Evolutionary conservation across 2,888 invertebrate species (phyloP), one percentile per base, ranked within the genome.

Genomic region (Caenorhabditis panamensis): DNA sequence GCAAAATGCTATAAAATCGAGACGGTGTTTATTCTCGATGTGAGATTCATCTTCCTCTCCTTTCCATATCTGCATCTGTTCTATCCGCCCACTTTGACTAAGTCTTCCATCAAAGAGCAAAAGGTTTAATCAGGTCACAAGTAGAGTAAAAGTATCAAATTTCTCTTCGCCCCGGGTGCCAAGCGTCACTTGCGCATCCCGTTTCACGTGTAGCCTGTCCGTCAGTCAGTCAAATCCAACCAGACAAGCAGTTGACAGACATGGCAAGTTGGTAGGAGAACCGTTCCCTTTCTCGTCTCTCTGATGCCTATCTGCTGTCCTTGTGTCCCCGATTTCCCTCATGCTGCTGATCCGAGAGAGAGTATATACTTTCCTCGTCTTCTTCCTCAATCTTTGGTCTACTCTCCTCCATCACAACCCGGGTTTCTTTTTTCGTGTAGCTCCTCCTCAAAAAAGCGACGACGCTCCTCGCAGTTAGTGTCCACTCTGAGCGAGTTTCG

Each of bases 401-500:
- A 26, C n/a, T n/a, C n/a, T n/a, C n/a, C 59, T 66, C 73, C 41
- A 22, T 49, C 59, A 59, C 44, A 59, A 58, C 54, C 63, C 41
- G n/a, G n/a, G 63, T 72, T 59, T 58, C 56, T 51, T 54, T 54
- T 56, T 47, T 2, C 20, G 53, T 31, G 41, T 54, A 72, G 63
- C 62, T 62, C 36, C 13, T 53, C 51, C 22, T 53, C 6, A 41
- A 72, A 72, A 72, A 72, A 56, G 47, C 59, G 47, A 56, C 56
- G 54, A 61, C 71, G 49, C 56, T 56, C 36, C 54, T 54, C 47
- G 73, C 73, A 73, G 73, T 73, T 73, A 73, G 73, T 59, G 73
- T 73, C 73, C 73, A 73, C 73, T 73, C 41, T 59, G 59, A 26
- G 54, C 62, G 71, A 73, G 64, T 66, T 64, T 73, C 66, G 73